Evolutionary conservation across 2,113 vertebrate genomes (phyloP).

Genomic region (Carlito syrichta): DNA sequence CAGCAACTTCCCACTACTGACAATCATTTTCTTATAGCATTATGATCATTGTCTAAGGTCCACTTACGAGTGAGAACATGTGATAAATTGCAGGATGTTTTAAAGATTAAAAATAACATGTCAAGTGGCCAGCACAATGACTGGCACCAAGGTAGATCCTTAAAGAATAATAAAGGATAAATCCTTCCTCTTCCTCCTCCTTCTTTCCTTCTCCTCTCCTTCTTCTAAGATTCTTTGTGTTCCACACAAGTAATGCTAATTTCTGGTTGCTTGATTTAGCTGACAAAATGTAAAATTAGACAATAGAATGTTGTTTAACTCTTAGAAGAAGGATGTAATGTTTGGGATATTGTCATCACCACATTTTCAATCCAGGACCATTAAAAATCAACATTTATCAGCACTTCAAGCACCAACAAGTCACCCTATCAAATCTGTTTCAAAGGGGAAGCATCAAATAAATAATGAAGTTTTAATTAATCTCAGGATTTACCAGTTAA

Average conservation of each 20-base stretch:
- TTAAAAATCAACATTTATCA: neutral
- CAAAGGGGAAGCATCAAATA: neutral
- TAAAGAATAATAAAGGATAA: neutral
- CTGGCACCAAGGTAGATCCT: neutral
- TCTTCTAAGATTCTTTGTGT: neutral
- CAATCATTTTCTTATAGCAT: no score
- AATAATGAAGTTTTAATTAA: neutral
- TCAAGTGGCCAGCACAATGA: neutral
- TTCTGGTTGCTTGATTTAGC: neutral
- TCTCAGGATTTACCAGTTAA: neutral
- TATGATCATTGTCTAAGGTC: no score
- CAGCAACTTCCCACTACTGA: no score
- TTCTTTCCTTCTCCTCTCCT: neutral
- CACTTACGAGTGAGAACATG: no score
- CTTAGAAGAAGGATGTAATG: neutral
- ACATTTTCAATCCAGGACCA: neutral
- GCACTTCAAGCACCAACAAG: neutral
- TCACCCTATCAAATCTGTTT: neutral
- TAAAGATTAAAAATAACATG: neutral
- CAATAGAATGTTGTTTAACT: neutral
- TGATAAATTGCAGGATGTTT: neutral
- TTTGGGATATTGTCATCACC: neutral
- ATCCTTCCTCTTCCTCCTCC: neutral
- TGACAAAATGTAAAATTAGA: constrained; percentile 30
- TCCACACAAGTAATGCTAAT: constrained; percentile 21